Evolutionary conservation across 2,113 vertebrate species (phyloP).

Genomic region (Reinhardtius hippoglossoides): DNA sequence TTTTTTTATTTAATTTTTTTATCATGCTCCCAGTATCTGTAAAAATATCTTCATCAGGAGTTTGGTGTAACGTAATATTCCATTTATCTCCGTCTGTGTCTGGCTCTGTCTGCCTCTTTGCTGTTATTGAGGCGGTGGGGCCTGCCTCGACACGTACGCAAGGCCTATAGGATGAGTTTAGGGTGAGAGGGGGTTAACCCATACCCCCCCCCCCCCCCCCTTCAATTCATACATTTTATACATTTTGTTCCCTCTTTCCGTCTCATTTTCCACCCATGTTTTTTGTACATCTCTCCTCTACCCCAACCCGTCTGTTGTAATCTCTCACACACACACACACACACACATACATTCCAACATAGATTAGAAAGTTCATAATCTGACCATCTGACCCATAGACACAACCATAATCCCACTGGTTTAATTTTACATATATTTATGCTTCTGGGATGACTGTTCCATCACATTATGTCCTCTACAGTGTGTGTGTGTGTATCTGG

Average conservation of each 20-base stretch:
- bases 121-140: constrained; percentile 44
- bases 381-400: constrained; percentile 73
- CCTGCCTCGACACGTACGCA: constrained; percentile 47
- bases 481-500: neutral
- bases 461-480: neutral
- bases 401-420: constrained; percentile 50
- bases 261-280: neutral
- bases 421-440: constrained; percentile 31
- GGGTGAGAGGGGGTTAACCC: constrained; percentile 1
- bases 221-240: constrained; percentile 14
- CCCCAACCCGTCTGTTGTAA: constrained; percentile 36
- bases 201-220: neutral
- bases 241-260: constrained; percentile 6
- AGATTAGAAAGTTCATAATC: constrained; percentile 69
- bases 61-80: constrained; percentile 65
- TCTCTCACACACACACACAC: neutral
- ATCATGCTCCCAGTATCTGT: constrained; percentile 32
- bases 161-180: constrained; percentile 29
- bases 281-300: neutral
- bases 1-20: constrained; percentile 6
- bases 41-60: constrained; percentile 49
- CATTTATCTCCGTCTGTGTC: constrained; percentile 57
- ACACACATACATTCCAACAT: constrained; percentile 44
- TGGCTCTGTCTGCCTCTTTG: constrained; percentile 35
- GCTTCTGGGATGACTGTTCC: constrained; percentile 24